Percentiles rank a stretch among this genome's conserved stretches.
Evolutionary conservation across 2,888 invertebrate species (phyloP).

Genomic region (Hypomecis atomaria): DNA sequence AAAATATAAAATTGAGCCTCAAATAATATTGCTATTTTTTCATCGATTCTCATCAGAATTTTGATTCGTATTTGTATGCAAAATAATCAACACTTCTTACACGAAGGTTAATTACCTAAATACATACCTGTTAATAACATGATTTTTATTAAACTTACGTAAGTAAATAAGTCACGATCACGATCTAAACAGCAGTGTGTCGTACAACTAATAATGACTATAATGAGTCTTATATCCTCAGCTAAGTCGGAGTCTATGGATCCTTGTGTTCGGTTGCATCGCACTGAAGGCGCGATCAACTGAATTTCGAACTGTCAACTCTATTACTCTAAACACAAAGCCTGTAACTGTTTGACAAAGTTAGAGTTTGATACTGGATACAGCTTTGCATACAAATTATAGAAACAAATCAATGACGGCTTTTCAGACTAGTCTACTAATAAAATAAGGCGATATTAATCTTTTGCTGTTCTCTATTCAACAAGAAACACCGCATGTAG

Average conservation of each 20-base stretch:
- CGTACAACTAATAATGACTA: conserved; percentile 25
- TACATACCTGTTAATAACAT: no score
- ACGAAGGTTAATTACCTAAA: no score
- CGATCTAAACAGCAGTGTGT: conserved; percentile 41
- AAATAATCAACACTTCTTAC: no score
- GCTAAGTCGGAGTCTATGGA: conserved; percentile 52
- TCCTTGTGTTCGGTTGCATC: conserved; percentile 55
- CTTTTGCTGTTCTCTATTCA: no score
- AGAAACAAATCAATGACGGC: conserved; percentile 49
- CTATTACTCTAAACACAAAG: conserved; percentile 22
- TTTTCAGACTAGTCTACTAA: background rate
- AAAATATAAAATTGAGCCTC: no score
- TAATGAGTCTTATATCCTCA: conserved; percentile 59
- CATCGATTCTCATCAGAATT: no score
- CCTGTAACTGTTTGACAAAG: conserved; percentile 9
- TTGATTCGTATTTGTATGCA: no score
- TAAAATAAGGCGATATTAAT: no score
- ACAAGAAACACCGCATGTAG: no score
- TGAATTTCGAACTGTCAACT: conserved; percentile 4
- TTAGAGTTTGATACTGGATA: conserved; percentile 20
- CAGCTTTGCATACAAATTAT: conserved; percentile 57
- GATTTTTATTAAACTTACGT: no score
- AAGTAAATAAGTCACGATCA: no score
- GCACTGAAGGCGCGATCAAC: conserved; percentile 42
- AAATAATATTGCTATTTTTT: no score